Evolutionary conservation across 2,113 vertebrate genomes (phyloP).

Genomic region (Cavia aperea): DNA sequence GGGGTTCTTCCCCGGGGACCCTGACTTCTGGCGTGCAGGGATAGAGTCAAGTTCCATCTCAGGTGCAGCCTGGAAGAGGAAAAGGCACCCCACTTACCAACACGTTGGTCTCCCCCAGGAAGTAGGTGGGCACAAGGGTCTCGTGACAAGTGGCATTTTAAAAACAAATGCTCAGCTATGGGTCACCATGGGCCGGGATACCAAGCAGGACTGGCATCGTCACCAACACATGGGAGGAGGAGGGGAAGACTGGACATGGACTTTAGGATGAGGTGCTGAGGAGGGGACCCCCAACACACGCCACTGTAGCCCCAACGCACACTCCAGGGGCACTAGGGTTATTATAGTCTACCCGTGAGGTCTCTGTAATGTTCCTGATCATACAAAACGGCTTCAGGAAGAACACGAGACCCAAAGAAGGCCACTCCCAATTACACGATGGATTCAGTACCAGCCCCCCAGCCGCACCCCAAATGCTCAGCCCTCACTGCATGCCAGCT

Average conservation of each 20-base stretch:
- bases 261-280: not conserved
- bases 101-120: not conserved
- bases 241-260: not conserved
- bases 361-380: fast-evolving
- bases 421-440: not conserved
- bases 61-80: not conserved
- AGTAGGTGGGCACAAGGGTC: not conserved
- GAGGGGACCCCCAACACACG: not conserved
- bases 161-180: not conserved
- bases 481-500: fast-evolving
- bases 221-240: fast-evolving
- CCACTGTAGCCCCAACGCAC: not conserved
- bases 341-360: not conserved
- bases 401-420: fast-evolving
- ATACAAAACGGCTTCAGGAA: fast-evolving
- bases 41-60: fast-evolving
- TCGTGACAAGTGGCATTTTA: not conserved
- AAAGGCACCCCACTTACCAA: not conserved
- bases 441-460: fast-evolving
- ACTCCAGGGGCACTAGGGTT: not conserved
- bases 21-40: not conserved
- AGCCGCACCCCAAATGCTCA: not conserved
- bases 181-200: not conserved
- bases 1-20: not conserved
- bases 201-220: not conserved